Evolutionary conservation across 1,140 invertebrate species (phyloP).

Genomic region (Periplaneta americana): DNA sequence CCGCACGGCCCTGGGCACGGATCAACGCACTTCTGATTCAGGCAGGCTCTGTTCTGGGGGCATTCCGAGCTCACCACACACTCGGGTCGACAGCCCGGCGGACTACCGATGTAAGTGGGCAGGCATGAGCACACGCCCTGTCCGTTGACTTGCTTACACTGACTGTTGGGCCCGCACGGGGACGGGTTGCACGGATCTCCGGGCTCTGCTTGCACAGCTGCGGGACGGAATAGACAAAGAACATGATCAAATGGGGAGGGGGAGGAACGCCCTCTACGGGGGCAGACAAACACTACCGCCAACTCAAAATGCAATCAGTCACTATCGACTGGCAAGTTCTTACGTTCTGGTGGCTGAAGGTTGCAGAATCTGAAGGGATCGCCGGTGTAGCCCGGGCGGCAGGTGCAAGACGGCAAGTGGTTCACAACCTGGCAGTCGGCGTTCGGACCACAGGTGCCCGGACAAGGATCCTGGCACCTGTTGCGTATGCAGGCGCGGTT

Average conservation of each 20-base stretch:
- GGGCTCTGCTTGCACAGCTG: constrained; percentile 30
- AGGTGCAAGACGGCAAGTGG: constrained; percentile 51
- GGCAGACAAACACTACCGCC: no score
- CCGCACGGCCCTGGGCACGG: constrained; percentile 59
- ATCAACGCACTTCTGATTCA: constrained; percentile 50
- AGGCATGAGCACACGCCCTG: constrained; percentile 57
- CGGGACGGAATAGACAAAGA: neutral
- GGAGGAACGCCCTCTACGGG: constrained; percentile 26
- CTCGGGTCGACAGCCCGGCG: constrained; percentile 56
- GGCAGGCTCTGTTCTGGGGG: constrained; percentile 50
- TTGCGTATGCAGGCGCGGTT: constrained; percentile 43
- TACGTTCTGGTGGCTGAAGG: constrained; percentile 6
- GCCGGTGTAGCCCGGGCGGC: constrained; percentile 46
- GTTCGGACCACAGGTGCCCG: constrained; percentile 45
- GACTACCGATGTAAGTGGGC: constrained; percentile 52
- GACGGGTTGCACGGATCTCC: constrained; percentile 56
- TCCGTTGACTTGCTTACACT: constrained; percentile 49
- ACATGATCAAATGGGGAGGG: neutral
- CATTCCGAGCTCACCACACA: constrained; percentile 61
- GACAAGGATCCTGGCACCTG: constrained; percentile 49
- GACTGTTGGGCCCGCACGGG: constrained; percentile 66
- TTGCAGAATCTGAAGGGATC: constrained; percentile 50
- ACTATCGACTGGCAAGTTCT: neutral
- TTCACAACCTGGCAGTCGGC: constrained; percentile 45
- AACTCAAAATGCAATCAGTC: constrained; percentile 27